These are phyloP conservation scores for Sciurus vulgaris DNA, from an alignment of 2,797 vertebrate species.

Conservation along the genomic window DNA sequence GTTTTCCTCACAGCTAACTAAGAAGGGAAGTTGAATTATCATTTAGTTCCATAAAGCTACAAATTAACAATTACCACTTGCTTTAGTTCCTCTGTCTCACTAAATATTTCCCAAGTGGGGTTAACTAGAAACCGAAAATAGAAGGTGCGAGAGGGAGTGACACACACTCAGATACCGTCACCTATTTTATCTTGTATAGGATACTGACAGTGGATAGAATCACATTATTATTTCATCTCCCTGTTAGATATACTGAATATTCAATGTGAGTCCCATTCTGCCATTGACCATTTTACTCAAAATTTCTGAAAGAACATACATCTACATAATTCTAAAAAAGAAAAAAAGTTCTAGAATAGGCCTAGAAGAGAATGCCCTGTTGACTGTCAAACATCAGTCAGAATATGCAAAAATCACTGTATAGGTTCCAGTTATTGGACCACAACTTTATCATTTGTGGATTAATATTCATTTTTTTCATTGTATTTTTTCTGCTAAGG, in stretches of 20 bases:
- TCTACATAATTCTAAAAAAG: background rate
- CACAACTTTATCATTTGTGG: background rate
- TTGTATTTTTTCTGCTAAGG: background rate
- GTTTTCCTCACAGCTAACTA: background rate
- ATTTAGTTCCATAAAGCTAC: background rate
- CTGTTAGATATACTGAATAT: background rate
- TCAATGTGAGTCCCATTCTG: background rate
- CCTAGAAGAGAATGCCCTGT: background rate
- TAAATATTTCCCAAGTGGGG: background rate
- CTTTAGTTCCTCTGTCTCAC: background rate
- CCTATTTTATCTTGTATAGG: background rate
- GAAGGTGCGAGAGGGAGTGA: fast-evolving
- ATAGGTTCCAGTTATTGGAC: background rate
- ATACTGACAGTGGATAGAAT: background rate
- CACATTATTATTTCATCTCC: background rate
- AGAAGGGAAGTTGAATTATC: background rate
- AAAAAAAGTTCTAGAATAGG: background rate
- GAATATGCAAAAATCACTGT: background rate
- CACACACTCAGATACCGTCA: background rate
- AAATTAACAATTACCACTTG: background rate
- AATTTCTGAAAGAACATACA: background rate
- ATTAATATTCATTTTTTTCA: background rate
- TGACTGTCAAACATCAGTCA: background rate
- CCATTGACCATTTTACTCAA: background rate
- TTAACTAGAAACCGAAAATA: background rate